Evolutionary conservation across 1,140 invertebrate species (phyloP), one percentile per base, ranked within the genome.

Genomic region (Drosophila sechellia): DNA sequence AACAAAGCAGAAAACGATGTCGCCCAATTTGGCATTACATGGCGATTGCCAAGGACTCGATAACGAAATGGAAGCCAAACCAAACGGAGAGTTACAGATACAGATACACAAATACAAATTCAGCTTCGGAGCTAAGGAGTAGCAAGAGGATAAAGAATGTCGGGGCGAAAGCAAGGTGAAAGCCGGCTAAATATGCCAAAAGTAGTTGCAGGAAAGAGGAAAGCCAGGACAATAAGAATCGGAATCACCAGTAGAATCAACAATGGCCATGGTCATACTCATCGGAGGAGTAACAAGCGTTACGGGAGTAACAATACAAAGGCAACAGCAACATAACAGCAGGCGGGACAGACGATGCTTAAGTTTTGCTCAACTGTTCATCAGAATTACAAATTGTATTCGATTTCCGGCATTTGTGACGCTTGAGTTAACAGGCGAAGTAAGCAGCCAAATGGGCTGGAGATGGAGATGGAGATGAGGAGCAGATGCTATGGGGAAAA

Each of bases 351-450:
- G 56, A 78, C 73, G 49, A 64, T 48, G 81, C 65, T 86, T 73
- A 83, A 79, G 84, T 86, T 86, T 76, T 79, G 75, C 79, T 79
- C 76, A 77, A 87, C 74, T 89, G 85, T 89, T 89, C 84, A 89
- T 89, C 84, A 90, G 85, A 89, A 89, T 90, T 86, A 90, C 86
- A 90, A 90, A 90, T 90, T 91, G 84, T 90, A 89, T 90, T 91
- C 89, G 89, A 90, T 90, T 90, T 90, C 89, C 89, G 89, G 89
- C 78, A 90, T 90, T 90, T 90, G 89, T 81, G 80, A 89, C 80
- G 89, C 89, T 89, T 85, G 89, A 90, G 78, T 89, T 91, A 90
- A 87, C 89, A 83, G 73, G 66, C 81, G 72, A 78, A 83, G 80
- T 77, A 69, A 77, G 73, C 81, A 81, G 77, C 68, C 63, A 80